A percentile compares a stretch with the other conserved stretches of the same genome.
phyloP scores from a whole-genome alignment of 2,888 invertebrate species.

The Melinaea menophilus region DNA sequence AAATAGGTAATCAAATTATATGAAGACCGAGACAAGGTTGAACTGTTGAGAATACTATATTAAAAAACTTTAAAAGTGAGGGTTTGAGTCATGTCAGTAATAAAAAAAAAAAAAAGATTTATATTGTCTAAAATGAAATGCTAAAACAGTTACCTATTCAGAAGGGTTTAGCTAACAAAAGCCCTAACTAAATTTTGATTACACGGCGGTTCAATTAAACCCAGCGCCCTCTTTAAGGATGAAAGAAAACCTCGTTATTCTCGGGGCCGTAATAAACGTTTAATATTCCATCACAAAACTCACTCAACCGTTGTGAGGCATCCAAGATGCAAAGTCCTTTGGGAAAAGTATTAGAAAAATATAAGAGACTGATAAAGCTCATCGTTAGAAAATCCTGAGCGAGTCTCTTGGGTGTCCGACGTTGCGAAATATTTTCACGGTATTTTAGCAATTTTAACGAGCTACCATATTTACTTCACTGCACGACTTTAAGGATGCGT shows the following conservation, averaged over 20 bases:
- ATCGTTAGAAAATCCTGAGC: constrained; percentile 46
- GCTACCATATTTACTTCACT: constrained; percentile 69
- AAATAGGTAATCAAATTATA: too few species aligned
- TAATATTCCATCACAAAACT: constrained; percentile 54
- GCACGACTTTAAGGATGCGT: constrained; percentile 54
- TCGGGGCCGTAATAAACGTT: constrained; percentile 37
- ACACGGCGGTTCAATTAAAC: constrained; percentile 33
- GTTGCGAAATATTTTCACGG: constrained; percentile 72
- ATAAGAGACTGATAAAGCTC: constrained; percentile 56
- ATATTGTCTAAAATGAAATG: constrained; percentile 29
- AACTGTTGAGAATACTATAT: neutral
- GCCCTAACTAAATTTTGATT: constrained; percentile 36
- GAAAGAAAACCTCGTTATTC: constrained; percentile 36
- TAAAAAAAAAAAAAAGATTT: constrained; percentile 26
- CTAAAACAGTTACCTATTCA: constrained; percentile 33
- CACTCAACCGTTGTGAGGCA: constrained; percentile 47
- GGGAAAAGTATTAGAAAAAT: constrained; percentile 69
- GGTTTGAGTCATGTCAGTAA: constrained; percentile 11
- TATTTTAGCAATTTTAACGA: constrained; percentile 78
- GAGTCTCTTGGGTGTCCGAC: constrained; percentile 64
- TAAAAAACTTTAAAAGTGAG: neutral
- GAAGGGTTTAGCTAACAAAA: constrained; percentile 32
- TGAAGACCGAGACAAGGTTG: too few species aligned
- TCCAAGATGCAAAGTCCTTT: constrained; percentile 62
- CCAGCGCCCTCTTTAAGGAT: constrained; percentile 34